phyloP scores from a whole-genome alignment of 2,888 invertebrate species.

The Orthosia incerta region DNA sequence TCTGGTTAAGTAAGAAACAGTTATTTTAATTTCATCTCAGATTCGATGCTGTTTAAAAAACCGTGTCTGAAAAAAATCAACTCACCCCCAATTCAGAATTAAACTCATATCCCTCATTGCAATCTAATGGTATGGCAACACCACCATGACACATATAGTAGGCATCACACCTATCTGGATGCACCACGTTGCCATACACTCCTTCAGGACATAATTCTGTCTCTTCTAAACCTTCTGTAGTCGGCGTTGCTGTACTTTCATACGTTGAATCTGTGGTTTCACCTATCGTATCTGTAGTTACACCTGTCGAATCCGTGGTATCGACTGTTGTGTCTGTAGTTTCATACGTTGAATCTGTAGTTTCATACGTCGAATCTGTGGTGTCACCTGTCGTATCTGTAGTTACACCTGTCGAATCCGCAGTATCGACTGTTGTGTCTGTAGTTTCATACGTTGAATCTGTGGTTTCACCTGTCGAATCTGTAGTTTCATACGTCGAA shows the following conservation, averaged over 20 bases:
- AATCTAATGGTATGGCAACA: constrained; percentile 52
- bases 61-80: not conserved
- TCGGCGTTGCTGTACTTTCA: not conserved
- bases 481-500: no score
- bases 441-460: not conserved
- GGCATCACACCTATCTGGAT: constrained; percentile 70
- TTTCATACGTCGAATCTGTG: not conserved
- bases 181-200: constrained; percentile 67
- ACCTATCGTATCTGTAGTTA: not conserved
- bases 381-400: constrained; percentile 6
- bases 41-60: no score
- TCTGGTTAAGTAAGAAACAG: not conserved
- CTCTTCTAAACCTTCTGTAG: constrained; percentile 9
- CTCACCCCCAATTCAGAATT: constrained; percentile 60
- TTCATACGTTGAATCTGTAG: constrained; percentile 3
- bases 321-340: not conserved
- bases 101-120: constrained; percentile 66
- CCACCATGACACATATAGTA: constrained; percentile 70
- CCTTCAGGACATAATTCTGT: constrained; percentile 64
- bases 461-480: not conserved
- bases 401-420: not conserved
- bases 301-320: not conserved
- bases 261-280: not conserved
- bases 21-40: not conserved
- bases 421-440: not conserved